Conservation (phyloP, 1,140 invertebrate genomes). For the Solenopsis fugax region DNA sequence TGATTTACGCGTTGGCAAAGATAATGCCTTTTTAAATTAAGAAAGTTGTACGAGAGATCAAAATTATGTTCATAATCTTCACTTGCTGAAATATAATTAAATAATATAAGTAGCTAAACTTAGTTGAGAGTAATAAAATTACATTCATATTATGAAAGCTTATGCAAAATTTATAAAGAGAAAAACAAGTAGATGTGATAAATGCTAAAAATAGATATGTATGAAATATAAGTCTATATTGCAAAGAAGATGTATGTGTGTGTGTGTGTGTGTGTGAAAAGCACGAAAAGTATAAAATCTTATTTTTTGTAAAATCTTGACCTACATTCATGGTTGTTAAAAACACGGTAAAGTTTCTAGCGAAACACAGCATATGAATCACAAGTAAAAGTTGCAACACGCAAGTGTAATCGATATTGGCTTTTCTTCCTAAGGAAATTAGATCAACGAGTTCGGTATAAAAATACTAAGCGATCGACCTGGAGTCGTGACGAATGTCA, state of each 20-base stretch:
- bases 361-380: constrained; percentile 6
- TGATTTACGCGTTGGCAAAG: constrained; percentile 9
- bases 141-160: neutral
- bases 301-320: constrained; percentile 51
- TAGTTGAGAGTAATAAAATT: neutral
- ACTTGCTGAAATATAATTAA: neutral
- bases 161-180: neutral
- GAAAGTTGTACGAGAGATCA: neutral
- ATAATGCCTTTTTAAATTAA: constrained; percentile 1
- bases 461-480: constrained; percentile 45
- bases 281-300: neutral
- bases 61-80: neutral
- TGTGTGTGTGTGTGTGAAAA: neutral
- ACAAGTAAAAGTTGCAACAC: neutral
- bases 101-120: neutral
- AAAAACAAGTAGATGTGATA: neutral
- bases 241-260: neutral
- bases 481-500: constrained; percentile 42
- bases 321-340: constrained; percentile 59
- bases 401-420: constrained; percentile 47
- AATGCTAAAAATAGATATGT: neutral
- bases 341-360: constrained; percentile 47
- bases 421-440: constrained; percentile 51
- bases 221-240: neutral
- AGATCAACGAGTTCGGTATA: constrained; percentile 48